phyloP scores from a whole-genome alignment of 2,888 invertebrate genomes.

The Amphipyra berbera region DNA sequence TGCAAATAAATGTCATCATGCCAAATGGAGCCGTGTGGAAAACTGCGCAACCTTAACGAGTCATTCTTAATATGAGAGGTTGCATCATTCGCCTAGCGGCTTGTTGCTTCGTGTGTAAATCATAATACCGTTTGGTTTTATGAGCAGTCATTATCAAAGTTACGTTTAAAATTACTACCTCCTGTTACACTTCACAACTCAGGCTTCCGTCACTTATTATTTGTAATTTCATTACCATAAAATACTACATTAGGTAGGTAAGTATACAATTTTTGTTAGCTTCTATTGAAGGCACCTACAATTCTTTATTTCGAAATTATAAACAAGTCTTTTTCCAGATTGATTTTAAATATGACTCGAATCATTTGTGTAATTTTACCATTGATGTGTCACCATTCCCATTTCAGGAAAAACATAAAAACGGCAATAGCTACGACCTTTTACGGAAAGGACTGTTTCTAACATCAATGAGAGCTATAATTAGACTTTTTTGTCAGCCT shows the following conservation, averaged over 20 bases:
- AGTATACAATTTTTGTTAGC: too few relatives aligned
- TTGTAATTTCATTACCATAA: constrained; percentile 22
- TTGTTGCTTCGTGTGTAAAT: constrained; percentile 56
- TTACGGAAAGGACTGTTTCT: too few relatives aligned
- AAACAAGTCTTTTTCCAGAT: too few relatives aligned
- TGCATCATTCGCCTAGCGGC: constrained; percentile 39
- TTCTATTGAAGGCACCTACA: too few relatives aligned
- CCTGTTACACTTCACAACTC: constrained; percentile 13
- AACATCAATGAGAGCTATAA: too few relatives aligned
- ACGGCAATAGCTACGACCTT: too few relatives aligned
- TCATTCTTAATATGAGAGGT: constrained; percentile 45
- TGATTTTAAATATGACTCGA: too few relatives aligned
- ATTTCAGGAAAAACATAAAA: too few relatives aligned
- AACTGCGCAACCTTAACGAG: constrained; percentile 55
- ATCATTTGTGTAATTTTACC: too few relatives aligned
- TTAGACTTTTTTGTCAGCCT: too few relatives aligned
- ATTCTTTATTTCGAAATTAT: too few relatives aligned
- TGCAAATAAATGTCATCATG: constrained; percentile 65
- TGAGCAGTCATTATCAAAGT: constrained; percentile 44
- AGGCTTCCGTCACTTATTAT: constrained; percentile 21
- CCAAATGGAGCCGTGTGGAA: constrained; percentile 58
- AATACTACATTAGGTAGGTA: constrained; percentile 9
- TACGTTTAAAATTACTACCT: constrained; percentile 30
- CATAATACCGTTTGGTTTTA: constrained; percentile 44
- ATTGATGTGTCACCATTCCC: too few relatives aligned